Base-by-base conservation (phyloP, 2,888 invertebrate genomes). In the Cryptus armator region DNA sequence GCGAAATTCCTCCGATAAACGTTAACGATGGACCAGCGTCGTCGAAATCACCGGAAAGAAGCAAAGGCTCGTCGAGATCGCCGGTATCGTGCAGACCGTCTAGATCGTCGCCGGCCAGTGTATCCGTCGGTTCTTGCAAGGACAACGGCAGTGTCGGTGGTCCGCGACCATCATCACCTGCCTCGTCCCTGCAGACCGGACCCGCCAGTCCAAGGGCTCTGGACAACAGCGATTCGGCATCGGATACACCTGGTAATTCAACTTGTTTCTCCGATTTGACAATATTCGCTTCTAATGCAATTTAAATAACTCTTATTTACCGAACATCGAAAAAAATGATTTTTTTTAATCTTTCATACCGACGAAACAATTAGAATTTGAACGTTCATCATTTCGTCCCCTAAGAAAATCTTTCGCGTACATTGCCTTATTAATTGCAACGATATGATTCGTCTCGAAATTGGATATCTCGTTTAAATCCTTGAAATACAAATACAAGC, bases 21-120 rank as follows among this genome's bases (percentile, higher is more conserved):
- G 95, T 81, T 94, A 94, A 46, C 94, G 95, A 85, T 71, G 81
- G 44, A 10, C 29, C 46, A 9, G 95, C 6, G 95, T 95, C 86
- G 16, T 78, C 74, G 67, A 83, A 62, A 44, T 86, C 86, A 66
- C 85, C 86, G 24, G 83, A 56, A 43, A 71, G 84, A 10, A 62
- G 51, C n/a, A 85, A 79, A 48, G 81, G 75, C 14, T 79, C 85
- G 10, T 88, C 89, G 62, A 87, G 86, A 68, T 90, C 90, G 2
- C 87, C 89, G 19, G 48, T 87, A 64, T 87, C 89, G 12, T 88
- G 88, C 46, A 86, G 89, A 70, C 84, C 85, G 37, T 86, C 91
- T 14, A 87, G 88, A 67, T 88, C 90, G 14, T 88, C 91, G 10
- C 87, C 89, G 0, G 84, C 87, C 59, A 85, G 86, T 6, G 82